Base-by-base conservation (phyloP, 2,888 invertebrate species). In the Neoitamus cyanurus region DNA sequence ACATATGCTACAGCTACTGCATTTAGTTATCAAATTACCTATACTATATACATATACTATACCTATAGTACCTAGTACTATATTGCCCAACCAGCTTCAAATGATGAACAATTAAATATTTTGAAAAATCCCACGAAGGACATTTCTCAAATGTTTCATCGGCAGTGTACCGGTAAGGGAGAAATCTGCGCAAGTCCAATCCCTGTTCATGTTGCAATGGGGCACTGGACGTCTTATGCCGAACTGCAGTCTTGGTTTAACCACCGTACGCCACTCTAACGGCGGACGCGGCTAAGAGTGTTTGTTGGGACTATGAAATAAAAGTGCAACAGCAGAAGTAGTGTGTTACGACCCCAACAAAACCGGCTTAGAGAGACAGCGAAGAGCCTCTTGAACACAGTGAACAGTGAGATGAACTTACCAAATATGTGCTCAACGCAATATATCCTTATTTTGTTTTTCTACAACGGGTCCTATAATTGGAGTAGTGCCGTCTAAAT, bases 391-490 rank as follows among this genome's bases (percentile, higher is more conserved):
- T 25, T 20, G n/a, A 30, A 48, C 9, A n/a, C 13, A 58, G 83
- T 83, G 83, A 83, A 72, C 25, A 42, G 69, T 42, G 36, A 84
- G 70, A 87, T 87, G 86, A 85, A 87, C 88, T 89, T 88, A 87
- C 88, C 87, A 87, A 89, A 91, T 89, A 90, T 90, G 90, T 90
- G 90, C 89, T 88, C 88, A 86, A 89, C 89, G 89, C 89, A 90
- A 88, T 90, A 90, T 88, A 90, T 91, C 89, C 89, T 91, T 89
- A 91, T 91, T 89, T 90, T 91, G 88, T 91, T 91, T 90, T 91
- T 90, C 89, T 91, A 91, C 87, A 91, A 91, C 90, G 91, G 91
- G 88, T 91, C 90, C 85, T 91, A 91, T 88, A 91, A 91, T 91
- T 91, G 91, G 91, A 91, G 89, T 91, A 90, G 89, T 89, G 90